Evolutionary conservation across 2,113 vertebrate genomes (phyloP).

Genomic region (Podarcis raffonei): DNA sequence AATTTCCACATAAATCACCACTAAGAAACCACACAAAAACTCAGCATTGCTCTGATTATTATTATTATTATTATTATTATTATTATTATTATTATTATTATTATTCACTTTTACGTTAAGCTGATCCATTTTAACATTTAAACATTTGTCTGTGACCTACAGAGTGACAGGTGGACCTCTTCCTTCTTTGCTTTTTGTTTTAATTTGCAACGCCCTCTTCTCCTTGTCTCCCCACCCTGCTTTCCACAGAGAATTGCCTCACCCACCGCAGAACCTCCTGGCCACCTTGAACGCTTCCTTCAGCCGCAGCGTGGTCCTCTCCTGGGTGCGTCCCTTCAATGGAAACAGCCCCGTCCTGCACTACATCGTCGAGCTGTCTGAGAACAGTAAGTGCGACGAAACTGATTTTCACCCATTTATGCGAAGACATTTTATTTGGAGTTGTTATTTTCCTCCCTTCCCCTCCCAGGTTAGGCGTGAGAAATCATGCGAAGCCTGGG

Average conservation of each 20-base stretch:
- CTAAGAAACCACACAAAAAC: constrained; percentile 11
- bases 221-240: background rate
- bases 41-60: background rate
- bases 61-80: background rate
- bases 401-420: rapidly evolving
- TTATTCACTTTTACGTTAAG: constrained; percentile 39
- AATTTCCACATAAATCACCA: constrained; percentile 9
- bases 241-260: constrained; percentile 87
- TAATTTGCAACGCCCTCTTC: background rate
- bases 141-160: background rate
- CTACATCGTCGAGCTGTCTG: constrained; percentile 93
- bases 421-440: background rate
- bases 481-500: background rate
- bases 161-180: background rate
- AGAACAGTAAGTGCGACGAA: constrained; percentile 86
- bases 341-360: constrained; percentile 93
- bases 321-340: constrained; percentile 94
- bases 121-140: background rate
- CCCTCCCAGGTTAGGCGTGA: background rate
- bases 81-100: constrained; percentile 24
- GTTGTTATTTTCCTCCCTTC: background rate
- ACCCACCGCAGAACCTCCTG: constrained; percentile 91
- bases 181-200: background rate
- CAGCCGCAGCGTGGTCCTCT: constrained; percentile 85
- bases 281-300: constrained; percentile 82